These are phyloP conservation scores for Toxotes lorentzi DNA, from an alignment of 2,797 vertebrate genomes.

Conservation along the genomic window DNA sequence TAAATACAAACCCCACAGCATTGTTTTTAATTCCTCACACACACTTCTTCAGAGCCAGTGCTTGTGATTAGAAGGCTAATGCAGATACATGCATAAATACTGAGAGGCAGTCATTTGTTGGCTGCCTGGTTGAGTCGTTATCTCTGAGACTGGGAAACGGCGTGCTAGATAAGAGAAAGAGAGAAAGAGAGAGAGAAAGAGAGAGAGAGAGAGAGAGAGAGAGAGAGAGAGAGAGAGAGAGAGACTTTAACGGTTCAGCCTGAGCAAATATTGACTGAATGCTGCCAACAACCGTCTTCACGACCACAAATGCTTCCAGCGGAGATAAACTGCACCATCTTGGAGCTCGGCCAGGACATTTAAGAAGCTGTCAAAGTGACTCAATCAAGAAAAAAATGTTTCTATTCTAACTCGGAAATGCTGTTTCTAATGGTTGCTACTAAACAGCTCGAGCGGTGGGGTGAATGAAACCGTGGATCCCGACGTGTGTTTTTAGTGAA, in stretches of 20 bases:
- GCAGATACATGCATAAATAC: background rate
- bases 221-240: conserved; percentile 22
- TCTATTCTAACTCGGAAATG: background rate
- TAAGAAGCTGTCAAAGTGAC: background rate
- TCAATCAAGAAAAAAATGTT: background rate
- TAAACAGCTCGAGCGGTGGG: background rate
- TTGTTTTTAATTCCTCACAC: background rate
- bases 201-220: conserved; percentile 12
- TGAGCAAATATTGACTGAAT: conserved; percentile 62
- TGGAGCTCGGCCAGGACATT: background rate
- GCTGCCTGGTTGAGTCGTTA: background rate
- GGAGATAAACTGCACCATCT: conserved; percentile 8
- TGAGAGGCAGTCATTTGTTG: background rate
- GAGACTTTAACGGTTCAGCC: conserved; percentile 21
- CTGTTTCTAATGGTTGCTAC: background rate
- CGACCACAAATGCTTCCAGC: background rate
- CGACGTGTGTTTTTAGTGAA: background rate
- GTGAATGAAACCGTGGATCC: background rate
- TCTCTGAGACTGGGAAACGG: background rate
- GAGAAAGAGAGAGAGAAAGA: no score
- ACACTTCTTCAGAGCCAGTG: background rate
- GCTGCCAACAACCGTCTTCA: conserved; percentile 22
- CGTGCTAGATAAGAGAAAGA: no score
- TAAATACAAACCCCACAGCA: background rate
- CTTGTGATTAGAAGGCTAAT: background rate